Conservation (phyloP, 2,888 invertebrate genomes). For the Nasonia oneida region DNA sequence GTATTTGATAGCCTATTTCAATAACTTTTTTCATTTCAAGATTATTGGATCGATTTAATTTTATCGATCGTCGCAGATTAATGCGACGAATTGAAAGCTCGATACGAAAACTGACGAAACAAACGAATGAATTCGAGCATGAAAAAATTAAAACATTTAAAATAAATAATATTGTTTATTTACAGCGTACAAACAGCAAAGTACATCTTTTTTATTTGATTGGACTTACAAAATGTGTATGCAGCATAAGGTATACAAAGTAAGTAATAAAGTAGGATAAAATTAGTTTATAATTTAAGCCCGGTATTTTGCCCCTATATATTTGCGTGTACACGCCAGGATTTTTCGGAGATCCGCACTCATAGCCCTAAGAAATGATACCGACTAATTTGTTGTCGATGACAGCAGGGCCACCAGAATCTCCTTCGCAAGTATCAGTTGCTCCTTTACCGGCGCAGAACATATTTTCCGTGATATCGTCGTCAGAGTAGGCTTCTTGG, state of each 20-base stretch:
- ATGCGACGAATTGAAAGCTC: not conserved
- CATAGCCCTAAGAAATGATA: slow-evolving; percentile 27
- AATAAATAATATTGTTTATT: slow-evolving; percentile 12
- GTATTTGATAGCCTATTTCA: not conserved
- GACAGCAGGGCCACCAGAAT: slow-evolving; percentile 60
- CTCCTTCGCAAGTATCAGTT: slow-evolving; percentile 59
- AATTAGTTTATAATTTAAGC: not conserved
- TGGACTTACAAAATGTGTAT: not conserved
- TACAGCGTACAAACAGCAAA: not conserved
- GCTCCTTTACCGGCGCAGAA: slow-evolving; percentile 47
- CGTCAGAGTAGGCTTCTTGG: slow-evolving; percentile 22
- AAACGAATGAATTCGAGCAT: not conserved
- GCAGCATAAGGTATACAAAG: not conserved
- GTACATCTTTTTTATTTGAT: not conserved
- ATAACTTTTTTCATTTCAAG: not conserved
- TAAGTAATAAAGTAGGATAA: not conserved
- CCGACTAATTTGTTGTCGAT: slow-evolving; percentile 55
- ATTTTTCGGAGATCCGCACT: not conserved
- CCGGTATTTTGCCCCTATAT: not conserved
- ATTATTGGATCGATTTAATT: not conserved
- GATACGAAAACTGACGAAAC: not conserved
- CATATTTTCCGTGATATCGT: slow-evolving; percentile 31
- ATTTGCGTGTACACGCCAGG: not conserved
- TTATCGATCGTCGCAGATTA: not conserved
- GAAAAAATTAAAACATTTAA: not conserved